Evolutionary conservation across 2,888 invertebrate species (phyloP), one percentile per base, ranked within the genome.

Genomic region (Drosophila robusta): DNA sequence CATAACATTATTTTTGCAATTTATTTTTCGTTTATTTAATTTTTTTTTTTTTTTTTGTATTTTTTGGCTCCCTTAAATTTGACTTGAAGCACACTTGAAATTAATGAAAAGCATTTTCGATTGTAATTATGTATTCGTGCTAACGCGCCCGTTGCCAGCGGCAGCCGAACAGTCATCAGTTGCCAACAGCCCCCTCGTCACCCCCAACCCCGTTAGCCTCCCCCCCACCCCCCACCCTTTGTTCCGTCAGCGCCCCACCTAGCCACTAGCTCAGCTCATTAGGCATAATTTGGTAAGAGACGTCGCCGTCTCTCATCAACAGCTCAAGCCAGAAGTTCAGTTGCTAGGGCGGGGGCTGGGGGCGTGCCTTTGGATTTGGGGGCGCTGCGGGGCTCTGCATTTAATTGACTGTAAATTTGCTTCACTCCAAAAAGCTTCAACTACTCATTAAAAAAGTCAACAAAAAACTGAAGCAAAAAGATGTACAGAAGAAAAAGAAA

Each of bases 71-170:
- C 14, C 49, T 49, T 42, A 16, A 29, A 52, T 68, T 62, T 45
- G 51, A 70, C 60, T 70, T 69, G 70, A 66, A 86, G 73, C 71
- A 67, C 71, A 87, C 85, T 87, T 69, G 79, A 83, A 83, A 83
- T 85, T 87, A 87, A 83, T 83, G 87, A 87, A 83, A 85, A 87
- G 72, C 83, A 85, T 85, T 83, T 83, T 83, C 82, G 82, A 83
- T 83, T 83, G 83, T 83, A 87, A 87, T 83, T 83, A 85, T 82
- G 87, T 82, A 78, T 85, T 83, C 76, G 87, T 78, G 81, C 81
- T 68, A 84, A 75, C 73, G 82, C 75, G 85, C 55, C 73, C 67
- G 42, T 63, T 52, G 62, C 70, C 67, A 49, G 61, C 39, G 77
- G 75, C 69, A 24, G 58, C 18, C 44, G 26, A 61, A 51, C 61